phyloP scores from a whole-genome alignment of 1,140 invertebrate species.

The Meloidogyne exigua region DNA sequence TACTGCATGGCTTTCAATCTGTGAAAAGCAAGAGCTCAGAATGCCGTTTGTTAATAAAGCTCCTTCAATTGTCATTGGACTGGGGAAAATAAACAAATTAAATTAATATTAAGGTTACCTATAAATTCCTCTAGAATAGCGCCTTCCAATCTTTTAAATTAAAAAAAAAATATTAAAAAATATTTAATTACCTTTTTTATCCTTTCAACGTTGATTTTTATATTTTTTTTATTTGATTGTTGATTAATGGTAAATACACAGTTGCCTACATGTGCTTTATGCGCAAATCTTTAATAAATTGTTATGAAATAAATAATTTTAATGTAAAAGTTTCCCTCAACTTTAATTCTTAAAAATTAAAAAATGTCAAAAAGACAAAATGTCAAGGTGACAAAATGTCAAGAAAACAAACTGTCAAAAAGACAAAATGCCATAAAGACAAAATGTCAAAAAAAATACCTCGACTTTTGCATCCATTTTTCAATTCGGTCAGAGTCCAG shows the following conservation, averaged over 20 bases:
- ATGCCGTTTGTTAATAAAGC: constrained; percentile 86
- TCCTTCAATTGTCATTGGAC: constrained; percentile 82
- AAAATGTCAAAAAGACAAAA: too few relatives aligned
- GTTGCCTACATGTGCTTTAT: constrained; percentile 44
- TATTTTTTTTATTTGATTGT: not conserved
- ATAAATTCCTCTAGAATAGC: constrained; percentile 70
- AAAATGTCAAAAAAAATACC: constrained; percentile 3
- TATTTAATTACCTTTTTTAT: constrained; percentile 45
- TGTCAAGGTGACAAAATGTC: too few relatives aligned
- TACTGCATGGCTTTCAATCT: constrained; percentile 73
- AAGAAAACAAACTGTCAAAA: too few relatives aligned
- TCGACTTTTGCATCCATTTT: constrained; percentile 44
- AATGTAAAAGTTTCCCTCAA: too few relatives aligned
- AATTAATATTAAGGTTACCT: not conserved
- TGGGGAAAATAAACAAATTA: constrained; percentile 67
- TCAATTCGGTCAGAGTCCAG: constrained; percentile 40
- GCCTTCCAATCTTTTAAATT: constrained; percentile 45
- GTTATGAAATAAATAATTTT: not conserved
- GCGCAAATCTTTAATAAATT: constrained; percentile 47
- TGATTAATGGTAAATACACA: constrained; percentile 44
- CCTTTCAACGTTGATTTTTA: constrained; percentile 36
- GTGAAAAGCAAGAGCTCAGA: constrained; percentile 88
- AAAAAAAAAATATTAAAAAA: not conserved
- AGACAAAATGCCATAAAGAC: too few relatives aligned
- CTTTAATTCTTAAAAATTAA: too few relatives aligned